Conservation (phyloP, 1,140 invertebrate genomes). For the Gerris buenoi region DNA sequence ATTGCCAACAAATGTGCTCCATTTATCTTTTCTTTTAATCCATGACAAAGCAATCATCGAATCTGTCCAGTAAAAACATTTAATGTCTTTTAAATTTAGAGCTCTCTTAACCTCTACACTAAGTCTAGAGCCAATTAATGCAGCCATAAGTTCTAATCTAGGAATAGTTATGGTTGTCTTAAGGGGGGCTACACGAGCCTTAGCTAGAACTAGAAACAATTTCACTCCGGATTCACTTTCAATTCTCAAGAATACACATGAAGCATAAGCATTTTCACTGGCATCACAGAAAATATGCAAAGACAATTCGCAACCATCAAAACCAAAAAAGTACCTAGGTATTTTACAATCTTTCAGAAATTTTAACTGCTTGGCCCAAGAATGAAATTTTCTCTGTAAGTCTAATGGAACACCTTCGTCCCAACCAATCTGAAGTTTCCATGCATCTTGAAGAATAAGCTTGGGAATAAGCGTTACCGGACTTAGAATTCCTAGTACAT, state of each 20-base stretch:
- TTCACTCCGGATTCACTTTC: background rate
- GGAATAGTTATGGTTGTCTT: background rate
- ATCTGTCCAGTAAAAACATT: background rate
- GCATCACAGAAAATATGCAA: background rate
- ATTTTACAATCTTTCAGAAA: background rate
- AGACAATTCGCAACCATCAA: background rate
- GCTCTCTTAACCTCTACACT: background rate
- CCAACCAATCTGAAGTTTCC: background rate
- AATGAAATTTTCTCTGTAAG: background rate
- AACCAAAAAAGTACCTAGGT: background rate
- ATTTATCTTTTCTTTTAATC: background rate
- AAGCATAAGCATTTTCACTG: background rate
- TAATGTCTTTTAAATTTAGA: background rate
- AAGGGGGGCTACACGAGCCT: background rate
- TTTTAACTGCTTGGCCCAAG: background rate
- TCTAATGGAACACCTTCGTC: background rate
- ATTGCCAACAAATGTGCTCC: background rate
- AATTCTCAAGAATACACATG: background rate
- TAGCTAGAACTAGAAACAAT: background rate
- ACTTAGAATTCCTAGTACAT: background rate
- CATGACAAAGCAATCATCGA: background rate
- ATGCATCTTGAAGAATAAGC: background rate
- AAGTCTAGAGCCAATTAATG: background rate
- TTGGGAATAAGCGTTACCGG: background rate
- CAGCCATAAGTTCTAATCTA: background rate